A percentile compares a stretch with the other conserved stretches of the same genome.
These are phyloP conservation scores for Lepetodrilus schrolli DNA, from an alignment of 2,888 invertebrate genomes.

Conservation along the genomic window DNA sequence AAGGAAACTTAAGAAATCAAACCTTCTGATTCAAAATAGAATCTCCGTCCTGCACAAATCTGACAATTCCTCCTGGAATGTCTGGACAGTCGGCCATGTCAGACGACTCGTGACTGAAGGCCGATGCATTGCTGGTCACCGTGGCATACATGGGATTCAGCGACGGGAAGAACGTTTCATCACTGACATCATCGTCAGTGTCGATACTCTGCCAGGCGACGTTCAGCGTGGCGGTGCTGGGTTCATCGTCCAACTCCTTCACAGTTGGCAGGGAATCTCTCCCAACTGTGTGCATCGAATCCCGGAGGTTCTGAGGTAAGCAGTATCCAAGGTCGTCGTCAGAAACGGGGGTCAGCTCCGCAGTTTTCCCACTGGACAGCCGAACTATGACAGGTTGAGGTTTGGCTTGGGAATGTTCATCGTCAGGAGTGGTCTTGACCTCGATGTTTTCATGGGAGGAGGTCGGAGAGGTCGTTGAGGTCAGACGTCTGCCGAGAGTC, in stretches of 20 bases:
- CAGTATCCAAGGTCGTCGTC: not conserved
- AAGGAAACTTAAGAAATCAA: no score
- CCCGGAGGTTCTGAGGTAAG: not conserved
- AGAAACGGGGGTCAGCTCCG: not conserved
- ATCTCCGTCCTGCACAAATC: constrained; percentile 8
- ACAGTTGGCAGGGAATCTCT: not conserved
- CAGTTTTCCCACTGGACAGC: constrained; percentile 10
- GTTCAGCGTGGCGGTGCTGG: no score
- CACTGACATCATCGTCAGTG: not conserved
- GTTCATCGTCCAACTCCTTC: not conserved
- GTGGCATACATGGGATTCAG: constrained; percentile 39
- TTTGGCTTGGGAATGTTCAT: no score
- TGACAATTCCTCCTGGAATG: constrained; percentile 2
- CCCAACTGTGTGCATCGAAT: not conserved
- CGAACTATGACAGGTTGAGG: not conserved
- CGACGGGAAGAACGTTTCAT: not conserved
- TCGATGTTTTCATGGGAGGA: not conserved
- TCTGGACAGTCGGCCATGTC: not conserved
- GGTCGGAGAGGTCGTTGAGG: not conserved
- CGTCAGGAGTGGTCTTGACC: not conserved
- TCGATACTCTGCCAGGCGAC: not conserved
- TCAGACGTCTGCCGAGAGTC: not conserved
- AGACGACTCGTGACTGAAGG: constrained; percentile 26
- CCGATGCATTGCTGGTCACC: constrained; percentile 32
- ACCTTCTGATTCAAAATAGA: not conserved